Conservation (phyloP, 1,140 invertebrate species). For the Goniozus legneri region DNA sequence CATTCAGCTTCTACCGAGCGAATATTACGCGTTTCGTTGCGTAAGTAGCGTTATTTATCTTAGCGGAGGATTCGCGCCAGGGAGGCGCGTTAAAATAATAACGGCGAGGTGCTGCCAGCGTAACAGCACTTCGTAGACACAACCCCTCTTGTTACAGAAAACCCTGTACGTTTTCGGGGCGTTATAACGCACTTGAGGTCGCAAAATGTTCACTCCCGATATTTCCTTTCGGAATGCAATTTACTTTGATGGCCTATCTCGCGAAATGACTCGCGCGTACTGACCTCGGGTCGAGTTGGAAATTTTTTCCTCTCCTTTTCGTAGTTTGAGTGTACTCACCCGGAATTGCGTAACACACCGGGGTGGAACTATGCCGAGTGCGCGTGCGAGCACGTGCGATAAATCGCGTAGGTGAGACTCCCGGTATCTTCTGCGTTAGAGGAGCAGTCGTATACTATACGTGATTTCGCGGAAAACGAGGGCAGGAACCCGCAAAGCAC, state of each 20-base stretch:
- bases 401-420: background rate
- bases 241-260: background rate
- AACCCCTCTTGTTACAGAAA: no score
- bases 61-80: constrained; percentile 30
- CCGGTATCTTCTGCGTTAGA: no score
- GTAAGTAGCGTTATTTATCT: constrained; percentile 48
- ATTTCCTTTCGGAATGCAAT: no score
- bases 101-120: constrained; percentile 30
- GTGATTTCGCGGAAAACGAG: constrained; percentile 14
- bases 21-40: constrained; percentile 29
- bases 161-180: no score
- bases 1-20: constrained; percentile 14
- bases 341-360: constrained; percentile 15
- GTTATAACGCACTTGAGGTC: no score
- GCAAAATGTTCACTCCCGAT: no score
- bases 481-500: constrained; percentile 1
- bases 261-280: background rate
- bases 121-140: no score
- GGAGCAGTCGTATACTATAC: no score
- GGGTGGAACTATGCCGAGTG: no score
- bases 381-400: background rate
- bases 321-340: background rate
- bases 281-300: background rate
- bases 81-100: constrained; percentile 43
- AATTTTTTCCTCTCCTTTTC: background rate